Evolutionary conservation across 2,797 vertebrate genomes (phyloP).

Genomic region (Atherinosoma microstoma): DNA sequence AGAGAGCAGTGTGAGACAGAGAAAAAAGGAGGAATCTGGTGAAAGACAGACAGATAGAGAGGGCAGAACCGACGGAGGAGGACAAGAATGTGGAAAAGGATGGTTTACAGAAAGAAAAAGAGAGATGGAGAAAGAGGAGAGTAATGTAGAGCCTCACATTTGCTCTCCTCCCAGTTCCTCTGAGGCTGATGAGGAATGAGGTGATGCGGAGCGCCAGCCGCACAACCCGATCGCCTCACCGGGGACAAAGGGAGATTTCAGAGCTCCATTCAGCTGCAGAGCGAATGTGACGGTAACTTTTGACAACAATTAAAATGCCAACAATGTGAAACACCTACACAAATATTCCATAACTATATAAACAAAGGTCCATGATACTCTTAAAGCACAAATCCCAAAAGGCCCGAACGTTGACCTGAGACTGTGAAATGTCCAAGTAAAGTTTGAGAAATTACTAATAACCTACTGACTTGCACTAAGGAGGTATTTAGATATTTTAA

Average conservation of each 20-base stretch:
- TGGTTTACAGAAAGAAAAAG: conserved; percentile 18
- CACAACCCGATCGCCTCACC: conserved; percentile 47
- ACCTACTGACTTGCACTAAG: background rate
- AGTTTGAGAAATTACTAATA: background rate
- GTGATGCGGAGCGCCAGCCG: conserved; percentile 59
- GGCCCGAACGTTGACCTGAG: background rate
- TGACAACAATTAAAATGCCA: conserved; percentile 4
- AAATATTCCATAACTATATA: conserved; percentile 5
- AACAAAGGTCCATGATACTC: background rate
- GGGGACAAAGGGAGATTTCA: conserved; percentile 40
- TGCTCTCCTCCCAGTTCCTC: conserved; percentile 50
- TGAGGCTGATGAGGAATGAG: conserved; percentile 67
- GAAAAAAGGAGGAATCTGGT: conserved; percentile 27
- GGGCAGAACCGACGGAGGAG: conserved; percentile 27
- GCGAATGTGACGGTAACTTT: conserved; percentile 17
- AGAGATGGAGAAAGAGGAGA: conserved; percentile 39
- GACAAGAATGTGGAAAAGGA: conserved; percentile 42
- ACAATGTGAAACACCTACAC: conserved; percentile 10
- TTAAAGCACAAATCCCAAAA: background rate
- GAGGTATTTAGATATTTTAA: too few relatives aligned
- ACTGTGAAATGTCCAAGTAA: background rate
- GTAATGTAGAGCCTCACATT: conserved; percentile 58
- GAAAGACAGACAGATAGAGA: conserved; percentile 38
- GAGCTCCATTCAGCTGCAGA: conserved; percentile 32
- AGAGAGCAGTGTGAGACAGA: conserved; percentile 36